Conservation (phyloP, 1,140 invertebrate genomes). For the Drosophila tristis region DNA sequence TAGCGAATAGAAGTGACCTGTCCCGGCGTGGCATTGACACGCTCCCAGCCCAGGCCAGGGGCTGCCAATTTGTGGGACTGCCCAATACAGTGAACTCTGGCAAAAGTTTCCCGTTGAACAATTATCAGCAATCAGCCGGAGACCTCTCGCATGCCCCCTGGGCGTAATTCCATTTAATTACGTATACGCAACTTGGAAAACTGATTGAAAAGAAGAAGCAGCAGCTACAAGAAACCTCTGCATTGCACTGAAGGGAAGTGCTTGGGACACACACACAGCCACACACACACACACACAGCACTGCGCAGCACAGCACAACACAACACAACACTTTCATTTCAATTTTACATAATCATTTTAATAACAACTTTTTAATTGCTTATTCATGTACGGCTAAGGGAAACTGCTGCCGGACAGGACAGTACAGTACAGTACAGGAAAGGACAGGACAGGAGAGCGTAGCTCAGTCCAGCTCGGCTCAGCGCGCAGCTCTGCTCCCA, state of each 20-base stretch:
- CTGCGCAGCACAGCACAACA: slow-evolving; percentile 1
- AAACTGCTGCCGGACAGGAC: slow-evolving; percentile 38
- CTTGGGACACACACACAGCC: slow-evolving; percentile 4
- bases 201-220: slow-evolving; percentile 42
- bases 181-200: slow-evolving; percentile 19
- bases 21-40: slow-evolving; percentile 44
- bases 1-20: slow-evolving; percentile 14
- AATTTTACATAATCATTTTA: slow-evolving; percentile 80
- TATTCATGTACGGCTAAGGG: slow-evolving; percentile 71
- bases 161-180: not conserved
- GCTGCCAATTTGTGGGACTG: slow-evolving; percentile 5
- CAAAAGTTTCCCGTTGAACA: slow-evolving; percentile 1
- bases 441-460: slow-evolving; percentile 1
- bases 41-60: not conserved
- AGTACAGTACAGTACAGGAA: not conserved
- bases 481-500: slow-evolving; percentile 17
- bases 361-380: slow-evolving; percentile 83
- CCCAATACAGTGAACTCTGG: slow-evolving; percentile 14
- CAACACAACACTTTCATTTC: slow-evolving; percentile 54
- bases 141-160: not conserved
- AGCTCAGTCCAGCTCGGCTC: not conserved
- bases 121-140: slow-evolving; percentile 27
- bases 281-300: not conserved
- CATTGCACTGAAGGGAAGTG: slow-evolving; percentile 17
- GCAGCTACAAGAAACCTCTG: slow-evolving; percentile 10